Percentiles rank a stretch among this genome's conserved stretches.
Conservation (phyloP, 1,140 invertebrate species). For the Drosophila pseudoobscura region DNA sequence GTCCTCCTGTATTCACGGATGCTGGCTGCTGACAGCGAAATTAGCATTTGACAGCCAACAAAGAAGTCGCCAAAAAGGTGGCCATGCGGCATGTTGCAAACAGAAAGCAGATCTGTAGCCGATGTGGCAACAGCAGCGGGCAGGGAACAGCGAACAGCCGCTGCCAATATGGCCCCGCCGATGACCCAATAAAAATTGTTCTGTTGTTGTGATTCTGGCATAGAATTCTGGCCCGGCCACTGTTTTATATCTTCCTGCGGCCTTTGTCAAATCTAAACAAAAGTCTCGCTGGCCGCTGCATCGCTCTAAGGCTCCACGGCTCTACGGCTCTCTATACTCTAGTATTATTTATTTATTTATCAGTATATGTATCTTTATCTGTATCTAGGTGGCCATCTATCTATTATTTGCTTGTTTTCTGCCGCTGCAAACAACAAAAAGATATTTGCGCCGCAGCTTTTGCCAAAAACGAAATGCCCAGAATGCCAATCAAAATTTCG, state of each 20-base stretch:
- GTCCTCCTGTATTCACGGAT: conserved; percentile 44
- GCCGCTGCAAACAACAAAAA: conserved; percentile 16
- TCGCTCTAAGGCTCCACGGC: conserved; percentile 3
- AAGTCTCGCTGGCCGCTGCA: conserved; percentile 25
- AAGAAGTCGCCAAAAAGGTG: conserved; percentile 31
- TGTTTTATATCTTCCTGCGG: conserved; percentile 52
- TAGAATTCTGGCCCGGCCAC: conserved; percentile 16
- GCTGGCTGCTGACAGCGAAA: conserved; percentile 47
- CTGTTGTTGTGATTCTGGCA: conserved; percentile 23
- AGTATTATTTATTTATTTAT: conserved; percentile 49
- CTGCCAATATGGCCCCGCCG: conserved; percentile 22
- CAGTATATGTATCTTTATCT: not conserved
- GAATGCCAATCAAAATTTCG: conserved; percentile 41
- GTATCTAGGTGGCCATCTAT: conserved; percentile 29
- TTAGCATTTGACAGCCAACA: conserved; percentile 47
- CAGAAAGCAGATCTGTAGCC: not conserved
- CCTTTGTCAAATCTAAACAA: conserved; percentile 53
- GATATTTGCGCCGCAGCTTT: conserved; percentile 44
- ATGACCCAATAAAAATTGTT: conserved; percentile 47
- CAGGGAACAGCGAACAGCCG: not conserved
- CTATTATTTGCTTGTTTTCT: conserved; percentile 6
- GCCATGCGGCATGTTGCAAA: conserved; percentile 43
- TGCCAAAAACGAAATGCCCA: conserved; percentile 21
- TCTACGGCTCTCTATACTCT: conserved; percentile 13
- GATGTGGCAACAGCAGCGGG: conserved; percentile 8